Evolutionary conservation across 2,113 vertebrate genomes (phyloP).

Genomic region (Rallus limicola): DNA sequence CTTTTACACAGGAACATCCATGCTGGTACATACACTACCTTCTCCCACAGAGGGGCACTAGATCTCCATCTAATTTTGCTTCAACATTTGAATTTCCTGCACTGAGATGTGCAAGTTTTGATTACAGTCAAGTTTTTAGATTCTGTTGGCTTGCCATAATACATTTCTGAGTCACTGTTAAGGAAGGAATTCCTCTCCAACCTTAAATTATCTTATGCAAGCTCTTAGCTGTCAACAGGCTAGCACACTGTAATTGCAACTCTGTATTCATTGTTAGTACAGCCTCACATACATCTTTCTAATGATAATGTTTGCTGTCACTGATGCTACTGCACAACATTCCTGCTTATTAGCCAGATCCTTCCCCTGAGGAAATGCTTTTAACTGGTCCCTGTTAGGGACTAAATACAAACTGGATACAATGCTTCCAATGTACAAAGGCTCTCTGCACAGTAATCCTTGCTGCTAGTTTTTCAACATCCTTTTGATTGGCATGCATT

Average conservation of each 20-base stretch:
- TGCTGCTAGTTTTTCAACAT: slow-evolving; percentile 56
- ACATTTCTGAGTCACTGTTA: neutral
- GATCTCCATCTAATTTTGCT: neutral
- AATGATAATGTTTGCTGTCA: neutral
- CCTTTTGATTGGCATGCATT: slow-evolving; percentile 33
- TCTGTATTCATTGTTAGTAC: neutral
- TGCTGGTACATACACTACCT: neutral
- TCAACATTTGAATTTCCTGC: neutral
- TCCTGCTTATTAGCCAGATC: neutral
- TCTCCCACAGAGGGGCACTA: neutral
- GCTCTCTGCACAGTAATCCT: slow-evolving; percentile 60
- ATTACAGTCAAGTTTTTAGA: neutral
- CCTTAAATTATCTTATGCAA: neutral
- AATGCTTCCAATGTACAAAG: slow-evolving; percentile 81
- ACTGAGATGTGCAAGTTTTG: neutral
- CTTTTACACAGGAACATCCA: neutral
- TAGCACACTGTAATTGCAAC: neutral
- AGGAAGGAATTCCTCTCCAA: neutral
- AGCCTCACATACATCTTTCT: neutral
- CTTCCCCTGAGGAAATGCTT: rapidly evolving
- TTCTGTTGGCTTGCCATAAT: neutral
- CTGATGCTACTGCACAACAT: rapidly evolving
- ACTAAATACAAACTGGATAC: slow-evolving; percentile 82
- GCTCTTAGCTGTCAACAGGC: neutral
- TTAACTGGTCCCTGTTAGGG: neutral